phyloP scores from a whole-genome alignment of 2,113 vertebrate species.

The Perca flavescens region DNA sequence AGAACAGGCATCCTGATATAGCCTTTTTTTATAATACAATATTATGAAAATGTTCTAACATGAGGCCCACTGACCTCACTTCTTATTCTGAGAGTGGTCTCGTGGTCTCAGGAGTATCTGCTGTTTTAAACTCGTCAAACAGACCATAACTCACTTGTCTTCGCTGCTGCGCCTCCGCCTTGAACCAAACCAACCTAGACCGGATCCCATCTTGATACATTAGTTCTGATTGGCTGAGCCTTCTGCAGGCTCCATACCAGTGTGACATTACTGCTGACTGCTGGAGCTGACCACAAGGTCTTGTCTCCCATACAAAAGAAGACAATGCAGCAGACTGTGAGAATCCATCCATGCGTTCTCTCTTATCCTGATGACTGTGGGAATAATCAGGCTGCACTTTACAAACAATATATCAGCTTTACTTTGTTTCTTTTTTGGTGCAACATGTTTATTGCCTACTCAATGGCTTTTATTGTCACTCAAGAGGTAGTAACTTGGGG shows the following conservation, averaged over 20 bases:
- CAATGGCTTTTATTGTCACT: slow-evolving; percentile 12
- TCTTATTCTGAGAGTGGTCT: neutral
- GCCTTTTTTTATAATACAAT: neutral
- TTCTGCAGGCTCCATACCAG: slow-evolving; percentile 14
- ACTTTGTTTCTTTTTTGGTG: slow-evolving; percentile 8
- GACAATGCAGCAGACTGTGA: neutral
- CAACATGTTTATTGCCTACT: slow-evolving; percentile 24
- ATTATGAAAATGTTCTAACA: no score
- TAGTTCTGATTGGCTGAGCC: slow-evolving; percentile 40
- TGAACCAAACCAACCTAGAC: slow-evolving; percentile 47
- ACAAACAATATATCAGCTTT: slow-evolving; percentile 28
- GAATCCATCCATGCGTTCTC: slow-evolving; percentile 10
- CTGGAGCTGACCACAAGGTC: slow-evolving; percentile 33
- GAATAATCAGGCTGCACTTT: slow-evolving; percentile 4
- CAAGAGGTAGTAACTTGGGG: slow-evolving; percentile 24
- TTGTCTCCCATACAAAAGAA: slow-evolving; percentile 18
- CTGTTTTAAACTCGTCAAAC: neutral
- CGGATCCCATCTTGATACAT: slow-evolving; percentile 49
- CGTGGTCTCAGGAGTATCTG: neutral
- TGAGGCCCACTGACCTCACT: neutral
- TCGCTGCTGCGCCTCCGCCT: slow-evolving; percentile 30
- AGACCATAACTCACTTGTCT: slow-evolving; percentile 7
- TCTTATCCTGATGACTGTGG: neutral
- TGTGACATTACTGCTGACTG: slow-evolving; percentile 48
- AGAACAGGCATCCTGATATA: neutral